These are phyloP conservation scores for Enteromius anoplus DNA, from an alignment of 2,797 vertebrate species.

Conservation along the genomic window DNA sequence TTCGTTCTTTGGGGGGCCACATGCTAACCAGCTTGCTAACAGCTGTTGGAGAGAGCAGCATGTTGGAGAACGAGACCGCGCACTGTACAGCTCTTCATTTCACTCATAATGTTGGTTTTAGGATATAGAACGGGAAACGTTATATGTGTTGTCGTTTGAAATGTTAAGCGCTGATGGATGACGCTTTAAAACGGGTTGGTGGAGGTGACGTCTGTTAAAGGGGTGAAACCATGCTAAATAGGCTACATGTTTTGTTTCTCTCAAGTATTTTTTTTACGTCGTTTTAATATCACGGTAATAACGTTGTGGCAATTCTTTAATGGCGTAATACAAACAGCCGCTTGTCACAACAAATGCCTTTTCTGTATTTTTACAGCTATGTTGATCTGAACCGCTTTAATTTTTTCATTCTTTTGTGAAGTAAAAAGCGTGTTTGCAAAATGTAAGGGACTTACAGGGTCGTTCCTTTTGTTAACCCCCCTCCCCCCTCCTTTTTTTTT, in stretches of 20 bases:
- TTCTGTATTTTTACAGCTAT: neutral
- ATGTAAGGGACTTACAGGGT: neutral
- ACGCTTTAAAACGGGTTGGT: neutral
- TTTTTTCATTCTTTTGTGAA: neutral
- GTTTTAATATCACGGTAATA: neutral
- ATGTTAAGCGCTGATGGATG: neutral
- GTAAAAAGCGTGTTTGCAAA: neutral
- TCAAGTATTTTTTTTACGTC: neutral
- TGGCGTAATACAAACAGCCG: neutral
- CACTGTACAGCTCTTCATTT: neutral
- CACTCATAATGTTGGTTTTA: neutral
- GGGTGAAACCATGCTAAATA: too few relatives aligned
- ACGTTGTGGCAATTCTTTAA: neutral
- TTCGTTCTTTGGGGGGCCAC: neutral
- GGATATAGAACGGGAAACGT: neutral
- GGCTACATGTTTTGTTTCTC: neutral
- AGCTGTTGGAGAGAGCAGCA: slow-evolving; percentile 43
- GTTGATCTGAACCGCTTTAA: neutral
- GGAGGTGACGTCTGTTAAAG: neutral
- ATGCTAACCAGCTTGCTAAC: slow-evolving; percentile 50
- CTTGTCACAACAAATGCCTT: neutral
- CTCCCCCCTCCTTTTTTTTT: neutral
- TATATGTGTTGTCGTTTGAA: too few relatives aligned
- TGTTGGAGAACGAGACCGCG: slow-evolving; percentile 8
- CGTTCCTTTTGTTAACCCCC: neutral